Base-by-base conservation (phyloP, 2,797 vertebrate genomes). In the Parotocinclus haroldoi region DNA sequence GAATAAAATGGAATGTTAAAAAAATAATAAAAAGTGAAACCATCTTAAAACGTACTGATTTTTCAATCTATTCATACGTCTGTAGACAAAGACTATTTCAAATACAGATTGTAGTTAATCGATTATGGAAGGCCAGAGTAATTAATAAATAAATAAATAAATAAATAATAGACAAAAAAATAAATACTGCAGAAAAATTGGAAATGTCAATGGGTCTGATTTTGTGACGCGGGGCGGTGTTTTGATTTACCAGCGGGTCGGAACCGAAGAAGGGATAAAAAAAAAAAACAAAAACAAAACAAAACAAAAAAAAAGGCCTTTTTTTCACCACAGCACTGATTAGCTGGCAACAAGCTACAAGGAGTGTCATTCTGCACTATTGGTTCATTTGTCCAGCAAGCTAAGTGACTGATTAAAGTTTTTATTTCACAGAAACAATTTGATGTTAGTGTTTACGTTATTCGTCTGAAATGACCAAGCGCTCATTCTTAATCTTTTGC, bases 91-190 rank as follows among this genome's bases (percentile, higher is more conserved):
- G 65, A 76, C 55, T 78, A 72, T 75, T 6, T 80, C 74, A 80
- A 79, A 80, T 81, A 80, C 76, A 79, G 69, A 77, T 75, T 75
- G 67, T 70, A 79, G 68, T 68, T 73, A 63, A 71, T 71, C 70
- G 67, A 69, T 71, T 75, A 74, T 58, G 72, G 68, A 72, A 78
- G 77, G 82, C 76, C 81, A 78, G 74, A 66, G 63, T 53, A 83
- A 83, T 83, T 82, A 81, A 81, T 78, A 83, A 81, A 81, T 78
- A 82, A 81, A 82, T 82, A 82, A 78, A 82, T 82, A 82, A 78
- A 68, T 73, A 80, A 80, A 71, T 78, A 68, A 76, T 68, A 79
- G 71, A 77, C 63, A 76, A 48, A 71, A 48, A 71, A 73, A 73
- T 76, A 82, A 78, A 80, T 77, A 83, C 58, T 73, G 76, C 66